Evolutionary conservation across 2,888 invertebrate genomes (phyloP).

Genomic region (Nephrocerus scutellatus): DNA sequence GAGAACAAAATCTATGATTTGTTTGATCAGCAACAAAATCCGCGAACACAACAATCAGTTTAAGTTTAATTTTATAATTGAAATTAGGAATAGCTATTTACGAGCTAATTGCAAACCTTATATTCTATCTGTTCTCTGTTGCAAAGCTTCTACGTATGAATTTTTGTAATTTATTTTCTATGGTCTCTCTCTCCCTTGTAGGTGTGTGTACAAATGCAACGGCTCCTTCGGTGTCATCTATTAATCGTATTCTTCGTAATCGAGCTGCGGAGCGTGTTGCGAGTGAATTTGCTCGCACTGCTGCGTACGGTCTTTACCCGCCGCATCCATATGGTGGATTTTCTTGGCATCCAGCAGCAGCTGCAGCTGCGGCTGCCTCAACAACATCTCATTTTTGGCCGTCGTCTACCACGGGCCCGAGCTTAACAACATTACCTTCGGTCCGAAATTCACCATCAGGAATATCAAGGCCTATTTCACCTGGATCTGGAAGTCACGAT

Average conservation of each 20-base stretch:
- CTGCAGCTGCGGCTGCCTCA: constrained; percentile 42
- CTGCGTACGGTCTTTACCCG: constrained; percentile 80
- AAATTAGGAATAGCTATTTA: no score
- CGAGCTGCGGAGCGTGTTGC: constrained; percentile 94
- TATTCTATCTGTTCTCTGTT: no score
- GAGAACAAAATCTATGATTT: no score
- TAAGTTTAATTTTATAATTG: no score
- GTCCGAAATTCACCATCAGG: constrained; percentile 52
- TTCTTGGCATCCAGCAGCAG: constrained; percentile 53
- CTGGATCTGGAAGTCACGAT: constrained; percentile 50
- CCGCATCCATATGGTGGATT: constrained; percentile 64
- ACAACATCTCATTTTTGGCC: constrained; percentile 50
- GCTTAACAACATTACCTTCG: constrained; percentile 50
- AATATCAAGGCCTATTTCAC: constrained; percentile 38
- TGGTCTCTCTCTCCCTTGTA: no score
- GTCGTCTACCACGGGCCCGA: constrained; percentile 51
- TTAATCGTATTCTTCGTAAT: constrained; percentile 91
- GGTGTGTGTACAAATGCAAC: constrained; percentile 92
- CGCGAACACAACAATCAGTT: no score
- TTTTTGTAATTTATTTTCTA: no score
- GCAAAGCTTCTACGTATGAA: no score
- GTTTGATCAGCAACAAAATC: no score
- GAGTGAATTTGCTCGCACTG: constrained; percentile 87
- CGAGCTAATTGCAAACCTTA: no score
- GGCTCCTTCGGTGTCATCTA: constrained; percentile 93